Percentiles rank a stretch among this genome's conserved stretches.
Evolutionary conservation across 2,113 vertebrate genomes (phyloP).

Genomic region (Brienomyrus brachyistius): DNA sequence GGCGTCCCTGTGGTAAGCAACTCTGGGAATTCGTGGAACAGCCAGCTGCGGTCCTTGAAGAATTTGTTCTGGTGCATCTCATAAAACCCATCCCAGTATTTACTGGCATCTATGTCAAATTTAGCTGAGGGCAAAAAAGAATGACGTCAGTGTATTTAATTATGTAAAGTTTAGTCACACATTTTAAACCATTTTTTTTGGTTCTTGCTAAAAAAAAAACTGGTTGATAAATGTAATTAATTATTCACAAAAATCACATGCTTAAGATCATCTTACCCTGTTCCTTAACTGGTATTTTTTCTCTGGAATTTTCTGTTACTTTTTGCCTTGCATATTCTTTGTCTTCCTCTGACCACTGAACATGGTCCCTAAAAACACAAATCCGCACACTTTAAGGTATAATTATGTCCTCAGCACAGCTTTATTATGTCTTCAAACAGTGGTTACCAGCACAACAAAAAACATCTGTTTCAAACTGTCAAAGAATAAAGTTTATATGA

Average conservation of each 20-base stretch:
- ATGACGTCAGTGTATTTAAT: not conserved
- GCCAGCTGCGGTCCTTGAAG: slow-evolving; percentile 91
- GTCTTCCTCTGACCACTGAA: slow-evolving; percentile 82
- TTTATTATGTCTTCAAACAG: not conserved
- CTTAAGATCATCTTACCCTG: slow-evolving; percentile 60
- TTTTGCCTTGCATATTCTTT: slow-evolving; percentile 63
- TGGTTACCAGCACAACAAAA: no score
- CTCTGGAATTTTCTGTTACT: slow-evolving; percentile 68
- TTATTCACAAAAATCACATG: not conserved
- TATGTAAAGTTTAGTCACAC: not conserved
- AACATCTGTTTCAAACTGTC: no score
- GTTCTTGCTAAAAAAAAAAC: not conserved
- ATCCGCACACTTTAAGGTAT: not conserved
- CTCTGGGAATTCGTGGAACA: slow-evolving; percentile 87
- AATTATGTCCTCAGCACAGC: not conserved
- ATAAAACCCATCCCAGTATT: slow-evolving; percentile 87
- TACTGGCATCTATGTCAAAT: slow-evolving; percentile 72
- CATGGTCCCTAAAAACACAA: slow-evolving; percentile 75
- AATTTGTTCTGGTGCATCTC: slow-evolving; percentile 78
- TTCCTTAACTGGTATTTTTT: slow-evolving; percentile 60
- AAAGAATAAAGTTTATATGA: no score
- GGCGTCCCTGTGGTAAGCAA: slow-evolving; percentile 56
- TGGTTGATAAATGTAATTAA: not conserved
- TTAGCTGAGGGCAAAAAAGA: slow-evolving; percentile 59
- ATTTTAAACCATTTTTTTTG: not conserved